Evolutionary conservation across 2,797 vertebrate species (phyloP).

Genomic region (Anolis apletophallus): DNA sequence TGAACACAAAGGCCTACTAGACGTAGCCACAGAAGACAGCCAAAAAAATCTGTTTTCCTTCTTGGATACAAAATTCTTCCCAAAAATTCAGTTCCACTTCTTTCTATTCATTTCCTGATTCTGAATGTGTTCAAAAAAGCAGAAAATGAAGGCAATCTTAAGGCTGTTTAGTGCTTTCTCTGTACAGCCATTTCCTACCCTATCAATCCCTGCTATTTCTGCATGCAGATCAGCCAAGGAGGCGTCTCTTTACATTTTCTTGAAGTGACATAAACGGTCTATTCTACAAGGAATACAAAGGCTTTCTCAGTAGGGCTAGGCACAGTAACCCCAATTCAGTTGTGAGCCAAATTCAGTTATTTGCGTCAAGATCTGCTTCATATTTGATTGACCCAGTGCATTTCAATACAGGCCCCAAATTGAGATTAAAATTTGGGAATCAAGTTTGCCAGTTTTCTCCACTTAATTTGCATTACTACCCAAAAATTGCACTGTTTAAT

Average conservation of each 20-base stretch:
- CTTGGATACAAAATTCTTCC: background rate
- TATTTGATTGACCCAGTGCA: too few relatives aligned
- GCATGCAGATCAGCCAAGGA: background rate
- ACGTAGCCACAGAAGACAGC: background rate
- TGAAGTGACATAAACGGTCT: too few relatives aligned
- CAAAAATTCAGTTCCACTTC: background rate
- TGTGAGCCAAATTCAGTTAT: too few relatives aligned
- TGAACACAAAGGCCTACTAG: background rate
- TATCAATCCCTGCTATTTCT: background rate
- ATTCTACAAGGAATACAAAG: background rate
- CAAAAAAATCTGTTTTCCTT: background rate
- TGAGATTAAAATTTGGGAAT: too few relatives aligned
- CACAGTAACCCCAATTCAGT: too few relatives aligned
- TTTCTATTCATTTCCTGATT: background rate
- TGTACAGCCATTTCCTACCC: background rate
- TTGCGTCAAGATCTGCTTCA: too few relatives aligned
- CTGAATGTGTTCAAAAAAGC: background rate
- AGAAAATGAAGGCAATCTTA: background rate
- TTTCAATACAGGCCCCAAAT: too few relatives aligned
- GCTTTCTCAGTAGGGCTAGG: background rate
- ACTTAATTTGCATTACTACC: too few relatives aligned
- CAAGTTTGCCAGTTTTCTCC: too few relatives aligned
- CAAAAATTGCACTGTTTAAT: too few relatives aligned
- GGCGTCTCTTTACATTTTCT: background rate
- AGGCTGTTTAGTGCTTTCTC: background rate